phyloP scores from a whole-genome alignment of 1,140 invertebrate species.

The Zeugodacus cucurbitae region DNA sequence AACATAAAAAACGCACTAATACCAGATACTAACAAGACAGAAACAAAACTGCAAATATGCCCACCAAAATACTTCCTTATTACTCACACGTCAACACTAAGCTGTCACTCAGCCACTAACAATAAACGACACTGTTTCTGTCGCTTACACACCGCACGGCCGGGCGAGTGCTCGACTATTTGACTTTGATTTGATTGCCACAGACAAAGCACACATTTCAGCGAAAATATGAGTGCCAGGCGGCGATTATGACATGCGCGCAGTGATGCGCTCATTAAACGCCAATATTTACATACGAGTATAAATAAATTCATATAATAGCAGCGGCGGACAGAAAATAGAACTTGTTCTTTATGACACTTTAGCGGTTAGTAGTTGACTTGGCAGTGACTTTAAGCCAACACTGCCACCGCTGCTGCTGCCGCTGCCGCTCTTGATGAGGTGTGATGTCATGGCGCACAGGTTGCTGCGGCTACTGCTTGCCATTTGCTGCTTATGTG shows the following conservation, averaged over 20 bases:
- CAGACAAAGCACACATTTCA: neutral
- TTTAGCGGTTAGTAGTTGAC: neutral
- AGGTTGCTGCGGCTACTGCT: neutral
- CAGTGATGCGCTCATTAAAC: neutral
- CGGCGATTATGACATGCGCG: neutral
- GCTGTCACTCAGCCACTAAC: neutral
- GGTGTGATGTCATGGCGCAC: neutral
- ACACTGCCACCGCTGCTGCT: neutral
- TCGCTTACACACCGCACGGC: neutral
- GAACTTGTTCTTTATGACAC: conserved; percentile 6
- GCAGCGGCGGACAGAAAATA: neutral
- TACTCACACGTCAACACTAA: neutral
- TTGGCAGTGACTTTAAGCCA: neutral
- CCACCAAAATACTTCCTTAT: neutral
- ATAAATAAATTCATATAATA: neutral
- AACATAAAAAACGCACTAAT: neutral
- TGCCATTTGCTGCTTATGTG: neutral
- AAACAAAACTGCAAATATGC: neutral
- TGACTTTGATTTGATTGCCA: conserved; percentile 9
- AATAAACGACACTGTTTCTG: neutral
- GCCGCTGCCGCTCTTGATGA: neutral
- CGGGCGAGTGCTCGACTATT: neutral
- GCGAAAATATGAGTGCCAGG: neutral
- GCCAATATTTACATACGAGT: neutral
- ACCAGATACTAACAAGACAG: neutral